phyloP scores from a whole-genome alignment of 2,113 vertebrate species.

The Coptodon rendalli region DNA sequence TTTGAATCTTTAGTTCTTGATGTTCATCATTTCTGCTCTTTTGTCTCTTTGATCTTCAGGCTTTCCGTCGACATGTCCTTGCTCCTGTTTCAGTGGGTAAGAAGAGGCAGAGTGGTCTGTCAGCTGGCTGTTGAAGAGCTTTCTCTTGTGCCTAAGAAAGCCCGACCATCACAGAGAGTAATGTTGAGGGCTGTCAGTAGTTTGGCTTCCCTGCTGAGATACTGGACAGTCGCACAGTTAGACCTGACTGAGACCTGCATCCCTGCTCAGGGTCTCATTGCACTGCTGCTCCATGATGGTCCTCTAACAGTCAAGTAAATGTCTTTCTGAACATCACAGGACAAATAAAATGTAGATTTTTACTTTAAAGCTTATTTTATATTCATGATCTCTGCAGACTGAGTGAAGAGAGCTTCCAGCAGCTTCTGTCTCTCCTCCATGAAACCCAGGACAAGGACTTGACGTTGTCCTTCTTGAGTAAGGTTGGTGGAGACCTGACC shows the following conservation, averaged over 20 bases:
- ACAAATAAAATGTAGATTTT: accelerated
- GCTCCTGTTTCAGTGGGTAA: neutral
- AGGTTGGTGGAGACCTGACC: too few relatives aligned
- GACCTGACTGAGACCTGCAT: slow-evolving; percentile 9
- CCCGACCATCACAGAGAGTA: neutral
- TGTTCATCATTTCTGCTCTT: neutral
- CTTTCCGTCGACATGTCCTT: neutral
- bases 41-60: neutral
- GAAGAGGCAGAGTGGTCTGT: neutral
- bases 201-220: slow-evolving; percentile 3
- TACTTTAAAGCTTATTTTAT: accelerated
- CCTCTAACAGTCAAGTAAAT: slow-evolving; percentile 3
- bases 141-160: neutral
- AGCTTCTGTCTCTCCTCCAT: neutral
- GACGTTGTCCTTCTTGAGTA: too few relatives aligned
- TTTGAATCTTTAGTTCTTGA: neutral
- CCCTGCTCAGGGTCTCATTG: neutral
- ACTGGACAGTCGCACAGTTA: neutral
- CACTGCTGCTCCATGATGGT: slow-evolving; percentile 3
- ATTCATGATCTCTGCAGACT: neutral
- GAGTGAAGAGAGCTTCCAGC: neutral
- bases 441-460: neutral
- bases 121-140: neutral
- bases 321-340: neutral
- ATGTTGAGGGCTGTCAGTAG: neutral